A percentile compares a stretch with the other conserved stretches of the same genome.
Conservation (phyloP, 1,140 invertebrate species). For the Scylla paramamosain region DNA sequence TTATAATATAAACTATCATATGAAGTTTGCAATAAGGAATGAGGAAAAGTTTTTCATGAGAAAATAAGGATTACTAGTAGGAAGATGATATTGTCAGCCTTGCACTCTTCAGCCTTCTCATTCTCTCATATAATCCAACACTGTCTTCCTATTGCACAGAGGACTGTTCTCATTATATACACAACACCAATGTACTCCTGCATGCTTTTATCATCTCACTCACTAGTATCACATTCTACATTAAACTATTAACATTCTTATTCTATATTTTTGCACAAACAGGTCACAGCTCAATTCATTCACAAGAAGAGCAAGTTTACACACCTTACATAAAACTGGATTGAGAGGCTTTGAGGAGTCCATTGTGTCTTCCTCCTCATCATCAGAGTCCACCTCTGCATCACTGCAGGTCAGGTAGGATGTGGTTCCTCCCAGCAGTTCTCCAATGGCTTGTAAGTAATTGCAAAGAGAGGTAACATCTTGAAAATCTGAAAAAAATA, state of each 20-base stretch:
- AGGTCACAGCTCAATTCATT: no score
- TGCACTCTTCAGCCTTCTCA: no score
- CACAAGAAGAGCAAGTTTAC: neutral
- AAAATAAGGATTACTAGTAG: neutral
- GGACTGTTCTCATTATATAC: no score
- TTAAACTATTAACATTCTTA: no score
- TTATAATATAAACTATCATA: no score
- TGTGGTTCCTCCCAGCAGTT: slow-evolving; percentile 59
- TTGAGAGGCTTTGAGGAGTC: slow-evolving; percentile 64
- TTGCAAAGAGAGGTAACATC: slow-evolving; percentile 57
- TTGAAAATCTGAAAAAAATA: slow-evolving; percentile 57
- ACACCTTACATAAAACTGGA: slow-evolving; percentile 68
- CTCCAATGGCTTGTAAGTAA: slow-evolving; percentile 67
- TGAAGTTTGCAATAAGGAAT: neutral
- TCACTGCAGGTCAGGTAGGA: slow-evolving; percentile 45
- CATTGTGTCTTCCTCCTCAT: slow-evolving; percentile 65
- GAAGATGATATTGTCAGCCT: no score
- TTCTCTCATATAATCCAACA: no score
- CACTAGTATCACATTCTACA: no score
- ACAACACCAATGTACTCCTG: no score
- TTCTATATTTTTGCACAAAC: no score
- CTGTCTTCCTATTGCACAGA: no score
- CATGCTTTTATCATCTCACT: no score
- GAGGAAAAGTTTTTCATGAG: neutral
- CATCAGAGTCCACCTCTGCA: slow-evolving; percentile 62